Evolutionary conservation across 2,888 invertebrate genomes (phyloP).

Genomic region (Cephus spinipes): DNA sequence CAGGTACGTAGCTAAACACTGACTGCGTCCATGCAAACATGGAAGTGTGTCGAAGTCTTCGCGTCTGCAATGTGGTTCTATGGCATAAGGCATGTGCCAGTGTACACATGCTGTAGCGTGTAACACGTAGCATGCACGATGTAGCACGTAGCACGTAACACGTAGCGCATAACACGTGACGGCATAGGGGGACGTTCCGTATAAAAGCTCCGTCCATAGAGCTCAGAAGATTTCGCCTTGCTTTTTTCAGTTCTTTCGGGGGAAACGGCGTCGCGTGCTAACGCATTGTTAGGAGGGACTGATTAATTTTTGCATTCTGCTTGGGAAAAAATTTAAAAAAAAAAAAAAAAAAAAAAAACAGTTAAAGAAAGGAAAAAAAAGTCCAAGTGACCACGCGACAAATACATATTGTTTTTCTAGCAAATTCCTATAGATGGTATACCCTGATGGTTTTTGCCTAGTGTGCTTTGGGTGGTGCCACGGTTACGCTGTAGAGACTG

Average conservation of each 20-base stretch:
- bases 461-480: not conserved
- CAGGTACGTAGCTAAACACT: not conserved
- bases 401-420: not conserved
- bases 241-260: no score
- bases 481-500: not conserved
- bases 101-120: not conserved
- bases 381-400: not conserved
- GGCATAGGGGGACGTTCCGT: not conserved
- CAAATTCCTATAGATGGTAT: not conserved
- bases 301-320: constrained; percentile 2
- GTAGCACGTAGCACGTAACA: no score
- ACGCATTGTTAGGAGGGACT: not conserved
- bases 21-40: not conserved
- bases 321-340: no score
- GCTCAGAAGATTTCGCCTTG: no score
- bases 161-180: not conserved
- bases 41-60: not conserved
- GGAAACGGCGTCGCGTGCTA: not conserved
- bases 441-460: not conserved
- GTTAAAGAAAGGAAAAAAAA: not conserved
- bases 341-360: no score
- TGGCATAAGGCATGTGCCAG: not conserved
- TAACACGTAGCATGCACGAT: no score
- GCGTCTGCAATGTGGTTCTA: not conserved
- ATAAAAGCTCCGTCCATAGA: no score